Evolutionary conservation across 2,888 invertebrate genomes (phyloP).

Genomic region (Salpingus planirostris): DNA sequence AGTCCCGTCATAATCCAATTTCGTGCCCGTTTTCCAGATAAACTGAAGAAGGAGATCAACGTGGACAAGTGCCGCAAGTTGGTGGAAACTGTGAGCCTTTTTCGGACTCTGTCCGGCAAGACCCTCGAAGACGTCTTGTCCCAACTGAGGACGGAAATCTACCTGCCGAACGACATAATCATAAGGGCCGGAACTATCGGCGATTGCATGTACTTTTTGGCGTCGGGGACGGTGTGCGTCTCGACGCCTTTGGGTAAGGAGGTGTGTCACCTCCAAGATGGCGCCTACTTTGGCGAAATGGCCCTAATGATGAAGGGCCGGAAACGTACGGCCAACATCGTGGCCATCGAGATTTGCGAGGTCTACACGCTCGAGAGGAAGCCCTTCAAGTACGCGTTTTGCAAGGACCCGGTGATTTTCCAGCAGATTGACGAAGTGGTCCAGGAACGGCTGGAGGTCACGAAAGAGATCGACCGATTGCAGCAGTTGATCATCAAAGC

Average conservation of each 20-base stretch:
- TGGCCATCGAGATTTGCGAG: constrained; percentile 53
- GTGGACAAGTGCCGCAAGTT: constrained; percentile 48
- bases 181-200: constrained; percentile 51
- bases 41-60: constrained; percentile 44
- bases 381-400: constrained; percentile 40
- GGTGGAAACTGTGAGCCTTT: constrained; percentile 48
- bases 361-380: constrained; percentile 47
- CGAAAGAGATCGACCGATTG: constrained; percentile 3
- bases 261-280: constrained; percentile 44
- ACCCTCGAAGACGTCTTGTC: constrained; percentile 46
- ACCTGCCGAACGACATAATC: constrained; percentile 52
- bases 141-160: constrained; percentile 49
- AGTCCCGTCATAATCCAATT: constrained; percentile 6
- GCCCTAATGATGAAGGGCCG: constrained; percentile 49
- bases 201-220: constrained; percentile 57
- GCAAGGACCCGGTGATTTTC: constrained; percentile 13
- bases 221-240: constrained; percentile 53
- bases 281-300: constrained; percentile 52
- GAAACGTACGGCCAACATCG: constrained; percentile 47
- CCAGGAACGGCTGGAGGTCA: constrained; percentile 4
- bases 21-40: constrained; percentile 21
- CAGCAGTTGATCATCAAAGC: too few species aligned
- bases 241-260: constrained; percentile 54
- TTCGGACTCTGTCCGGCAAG: constrained; percentile 44
- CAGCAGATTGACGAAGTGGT: constrained; percentile 7